Evolutionary conservation across 2,888 invertebrate species (phyloP).

Genomic region (Elmis aenea): DNA sequence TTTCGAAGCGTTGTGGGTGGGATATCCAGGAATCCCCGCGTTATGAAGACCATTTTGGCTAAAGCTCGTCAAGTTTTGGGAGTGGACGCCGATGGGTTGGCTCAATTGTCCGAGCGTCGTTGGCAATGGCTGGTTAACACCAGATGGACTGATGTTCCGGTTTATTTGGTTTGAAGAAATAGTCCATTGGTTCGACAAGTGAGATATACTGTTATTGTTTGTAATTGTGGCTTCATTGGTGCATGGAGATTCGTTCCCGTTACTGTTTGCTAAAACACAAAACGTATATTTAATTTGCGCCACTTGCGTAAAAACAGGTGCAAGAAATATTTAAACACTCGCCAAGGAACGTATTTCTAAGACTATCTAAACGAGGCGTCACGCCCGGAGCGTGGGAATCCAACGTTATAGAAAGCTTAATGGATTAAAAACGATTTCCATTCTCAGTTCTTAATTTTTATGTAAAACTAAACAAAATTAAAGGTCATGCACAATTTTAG

Average conservation of each 20-base stretch:
- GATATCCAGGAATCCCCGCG: constrained; percentile 17
- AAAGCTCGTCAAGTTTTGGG: constrained; percentile 21
- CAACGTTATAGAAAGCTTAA: no score
- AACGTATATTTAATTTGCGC: not conserved
- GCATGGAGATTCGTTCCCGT: constrained; percentile 40
- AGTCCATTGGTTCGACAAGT: constrained; percentile 49
- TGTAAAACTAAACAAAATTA: no score
- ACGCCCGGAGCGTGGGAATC: no score
- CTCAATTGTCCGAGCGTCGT: constrained; percentile 18
- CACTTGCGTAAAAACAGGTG: no score
- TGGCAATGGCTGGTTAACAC: constrained; percentile 17
- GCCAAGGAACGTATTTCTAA: no score
- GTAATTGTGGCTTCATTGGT: constrained; percentile 38
- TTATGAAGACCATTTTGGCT: constrained; percentile 25
- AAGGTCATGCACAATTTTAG: no score
- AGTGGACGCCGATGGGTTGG: constrained; percentile 21
- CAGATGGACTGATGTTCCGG: constrained; percentile 51
- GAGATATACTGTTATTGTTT: constrained; percentile 50
- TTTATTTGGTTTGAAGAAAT: constrained; percentile 54
- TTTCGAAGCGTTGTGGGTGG: constrained; percentile 17
- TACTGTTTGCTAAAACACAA: constrained; percentile 34
- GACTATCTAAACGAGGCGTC: no score
- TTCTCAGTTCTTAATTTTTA: no score
- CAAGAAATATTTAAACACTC: no score
- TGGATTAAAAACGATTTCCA: no score